Evolutionary conservation across 1,140 invertebrate species (phyloP).

Genomic region (Caenorhabditis brenneri): DNA sequence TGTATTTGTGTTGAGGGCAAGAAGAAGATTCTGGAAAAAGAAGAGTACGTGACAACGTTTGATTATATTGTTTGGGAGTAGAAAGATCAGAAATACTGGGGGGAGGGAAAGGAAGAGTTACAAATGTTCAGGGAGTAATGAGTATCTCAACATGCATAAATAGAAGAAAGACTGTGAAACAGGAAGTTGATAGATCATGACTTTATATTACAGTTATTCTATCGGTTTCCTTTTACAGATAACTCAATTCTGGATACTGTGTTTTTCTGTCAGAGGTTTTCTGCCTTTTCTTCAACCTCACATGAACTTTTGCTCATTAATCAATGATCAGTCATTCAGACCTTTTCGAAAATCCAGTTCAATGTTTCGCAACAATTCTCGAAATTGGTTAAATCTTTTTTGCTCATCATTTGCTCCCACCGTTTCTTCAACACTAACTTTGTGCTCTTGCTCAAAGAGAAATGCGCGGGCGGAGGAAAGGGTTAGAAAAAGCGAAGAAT

Average conservation of each 20-base stretch:
- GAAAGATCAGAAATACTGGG: no score
- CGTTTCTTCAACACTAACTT: neutral
- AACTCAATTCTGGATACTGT: no score
- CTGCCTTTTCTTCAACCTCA: no score
- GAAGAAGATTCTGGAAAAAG: constrained; percentile 17
- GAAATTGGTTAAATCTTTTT: constrained; percentile 4
- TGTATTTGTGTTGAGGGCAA: neutral
- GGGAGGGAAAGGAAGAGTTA: no score
- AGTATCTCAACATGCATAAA: no score
- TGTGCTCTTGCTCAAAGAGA: neutral
- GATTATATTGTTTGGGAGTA: no score
- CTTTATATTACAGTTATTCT: neutral
- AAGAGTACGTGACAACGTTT: neutral
- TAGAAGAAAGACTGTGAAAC: no score
- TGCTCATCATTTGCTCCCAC: neutral
- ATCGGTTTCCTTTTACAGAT: no score
- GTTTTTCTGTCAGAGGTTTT: no score
- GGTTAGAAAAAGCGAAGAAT: constrained; percentile 6
- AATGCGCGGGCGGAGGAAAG: neutral
- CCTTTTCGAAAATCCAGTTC: neutral
- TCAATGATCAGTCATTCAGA: constrained; percentile 19
- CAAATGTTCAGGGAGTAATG: no score
- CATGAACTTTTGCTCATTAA: constrained; percentile 20
- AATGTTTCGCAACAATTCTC: neutral
- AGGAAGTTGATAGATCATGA: no score